Evolutionary conservation across 23 tunicate genomes (phyloP), one percentile per base, ranked within the genome.

Genomic region (Halocynthia roretzi): DNA sequence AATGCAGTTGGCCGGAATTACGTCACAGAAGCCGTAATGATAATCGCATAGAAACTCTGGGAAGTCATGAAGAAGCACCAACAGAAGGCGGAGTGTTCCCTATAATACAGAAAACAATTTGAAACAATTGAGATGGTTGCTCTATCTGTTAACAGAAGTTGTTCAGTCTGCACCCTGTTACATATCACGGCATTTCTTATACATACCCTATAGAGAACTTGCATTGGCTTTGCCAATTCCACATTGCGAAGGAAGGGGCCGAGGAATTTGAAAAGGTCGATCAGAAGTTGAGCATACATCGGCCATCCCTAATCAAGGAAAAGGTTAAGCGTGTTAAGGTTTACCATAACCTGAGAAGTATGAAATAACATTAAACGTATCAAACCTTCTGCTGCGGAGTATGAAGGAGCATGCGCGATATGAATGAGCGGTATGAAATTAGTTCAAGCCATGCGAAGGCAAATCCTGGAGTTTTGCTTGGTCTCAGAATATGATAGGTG

Each of bases 1-100:
- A 22, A 96, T 86, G 85, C 99, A 96, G 78, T 96, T 96, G 56
- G 99, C 93, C 7, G 99, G 99, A 50, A 96, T 89, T 54, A 96
- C 91, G 71, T 96, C 99, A 80, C 99, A 96, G 72, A 96, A 96
- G 58, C 88, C 93, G 83, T 89, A 96, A 77, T 96, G 99, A 75
- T 89, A 96, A 52, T 85, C 87, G 75, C 96, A 86, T 52, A 96
- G 79, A 75, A 96, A 96, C 82, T 96, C 97, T 17, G 99, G 99
- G 67, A 88, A 96, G 83, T 96, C 99, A 76, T 96, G 99, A 7
- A 96, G 85, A 8, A 96, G 81, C 5, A 96, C 96, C 73, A 96
- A 86, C 51, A 96, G 77, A 10, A 96, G 81, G 11, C 99, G 88
- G n/a, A 96, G 85, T 9, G 91, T 85, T 53, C 99, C 99, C 91